Percentiles rank a stretch among this genome's conserved stretches.
Conservation (phyloP, 2,113 vertebrate genomes). For the Gobiocypris rarus region DNA sequence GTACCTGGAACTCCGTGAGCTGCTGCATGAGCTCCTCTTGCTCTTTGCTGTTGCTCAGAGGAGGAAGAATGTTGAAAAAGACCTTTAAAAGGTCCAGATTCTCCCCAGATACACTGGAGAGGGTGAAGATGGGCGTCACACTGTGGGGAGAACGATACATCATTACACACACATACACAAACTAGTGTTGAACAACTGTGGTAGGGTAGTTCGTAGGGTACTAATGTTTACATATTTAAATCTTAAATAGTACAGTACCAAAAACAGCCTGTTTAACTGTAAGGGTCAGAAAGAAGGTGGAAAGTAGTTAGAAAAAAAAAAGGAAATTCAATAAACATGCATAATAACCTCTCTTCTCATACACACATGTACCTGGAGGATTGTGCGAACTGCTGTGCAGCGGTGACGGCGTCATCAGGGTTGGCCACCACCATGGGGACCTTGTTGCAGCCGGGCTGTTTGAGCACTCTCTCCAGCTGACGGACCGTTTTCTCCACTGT, state of each 20-base stretch:
- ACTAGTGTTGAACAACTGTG: not conserved
- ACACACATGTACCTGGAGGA: conserved; percentile 82
- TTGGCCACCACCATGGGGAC: conserved; percentile 86
- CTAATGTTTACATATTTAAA: not conserved
- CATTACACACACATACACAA: not conserved
- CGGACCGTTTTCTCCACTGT: conserved; percentile 91
- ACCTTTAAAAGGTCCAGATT: conserved; percentile 92
- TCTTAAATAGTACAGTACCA: not conserved
- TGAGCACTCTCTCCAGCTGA: conserved; percentile 91
- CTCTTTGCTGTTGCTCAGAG: conserved; percentile 94
- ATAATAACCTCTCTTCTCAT: not conserved
- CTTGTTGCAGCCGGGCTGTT: conserved; percentile 96
- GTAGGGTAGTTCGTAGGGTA: not conserved
- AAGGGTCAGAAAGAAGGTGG: not conserved
- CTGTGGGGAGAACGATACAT: conserved; percentile 68
- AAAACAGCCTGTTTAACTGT: not conserved
- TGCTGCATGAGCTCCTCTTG: conserved; percentile 98
- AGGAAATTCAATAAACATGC: not conserved
- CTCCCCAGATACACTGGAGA: conserved; percentile 93
- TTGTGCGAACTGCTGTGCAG: conserved; percentile 93
- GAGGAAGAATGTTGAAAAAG: conserved; percentile 93
- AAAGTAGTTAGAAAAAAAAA: not conserved
- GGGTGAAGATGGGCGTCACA: conserved; percentile 92
- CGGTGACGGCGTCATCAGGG: conserved; percentile 91
- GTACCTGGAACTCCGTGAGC: conserved; percentile 93